Conservation (phyloP, 1,140 invertebrate species). For the Drosophila auraria region DNA sequence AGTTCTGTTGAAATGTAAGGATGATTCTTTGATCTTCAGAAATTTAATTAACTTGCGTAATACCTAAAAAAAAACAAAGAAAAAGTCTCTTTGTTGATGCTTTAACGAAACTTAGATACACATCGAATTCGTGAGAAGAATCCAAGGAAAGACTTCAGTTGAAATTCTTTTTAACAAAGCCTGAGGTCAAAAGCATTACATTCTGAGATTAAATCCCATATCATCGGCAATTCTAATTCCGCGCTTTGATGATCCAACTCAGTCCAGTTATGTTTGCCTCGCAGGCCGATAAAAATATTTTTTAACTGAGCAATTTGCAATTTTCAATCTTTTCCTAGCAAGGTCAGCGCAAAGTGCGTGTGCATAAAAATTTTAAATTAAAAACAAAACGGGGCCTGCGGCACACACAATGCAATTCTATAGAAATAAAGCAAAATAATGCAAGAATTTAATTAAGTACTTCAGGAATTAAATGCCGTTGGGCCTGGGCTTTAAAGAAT, state of each 20-base stretch:
- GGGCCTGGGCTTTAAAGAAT: constrained; percentile 22
- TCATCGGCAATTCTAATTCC: constrained; percentile 17
- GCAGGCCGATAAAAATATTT: constrained; percentile 16
- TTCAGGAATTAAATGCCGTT: constrained; percentile 42
- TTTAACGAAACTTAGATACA: constrained; percentile 1
- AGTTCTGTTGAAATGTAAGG: constrained; percentile 39
- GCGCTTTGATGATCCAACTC: constrained; percentile 18
- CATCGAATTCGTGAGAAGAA: not conserved
- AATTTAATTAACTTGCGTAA: constrained; percentile 41
- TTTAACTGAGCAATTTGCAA: constrained; percentile 8
- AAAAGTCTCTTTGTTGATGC: constrained; percentile 53
- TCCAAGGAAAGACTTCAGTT: not conserved
- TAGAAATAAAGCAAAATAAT: constrained; percentile 12
- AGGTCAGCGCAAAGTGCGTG: constrained; percentile 24
- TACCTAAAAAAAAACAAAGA: constrained; percentile 32
- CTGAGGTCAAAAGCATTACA: constrained; percentile 2
- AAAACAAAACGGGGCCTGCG: constrained; percentile 25
- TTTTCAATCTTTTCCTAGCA: constrained; percentile 2
- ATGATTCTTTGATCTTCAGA: constrained; percentile 23
- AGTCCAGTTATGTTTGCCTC: constrained; percentile 11
- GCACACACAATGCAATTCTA: constrained; percentile 4
- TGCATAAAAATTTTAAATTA: constrained; percentile 10
- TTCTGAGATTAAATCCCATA: constrained; percentile 16
- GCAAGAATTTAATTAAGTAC: constrained; percentile 35
- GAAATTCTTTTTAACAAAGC: not conserved